Evolutionary conservation across 2,888 invertebrate species (phyloP), one percentile per base, ranked within the genome.

Genomic region (Pheosia tremula): DNA sequence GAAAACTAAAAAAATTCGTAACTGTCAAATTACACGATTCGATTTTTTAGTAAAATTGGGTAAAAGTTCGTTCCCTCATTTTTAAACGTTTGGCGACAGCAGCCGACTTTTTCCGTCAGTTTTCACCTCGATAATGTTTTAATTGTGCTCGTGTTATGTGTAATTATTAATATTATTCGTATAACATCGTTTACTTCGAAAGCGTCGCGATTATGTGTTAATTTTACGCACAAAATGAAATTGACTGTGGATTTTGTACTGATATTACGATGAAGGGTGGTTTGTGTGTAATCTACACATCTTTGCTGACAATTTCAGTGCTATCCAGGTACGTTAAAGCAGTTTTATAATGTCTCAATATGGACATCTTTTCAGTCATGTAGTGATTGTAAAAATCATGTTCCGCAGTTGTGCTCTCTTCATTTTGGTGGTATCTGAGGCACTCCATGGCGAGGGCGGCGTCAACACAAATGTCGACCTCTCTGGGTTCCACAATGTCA

Each of bases 221-320:
- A 84, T 83, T 86, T 88, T 87, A 81, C 86, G 84, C 87, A 88
- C 90, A 91, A 91, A 93, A 93, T 93, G 93, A 77, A 90, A 91
- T 87, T 82, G 87, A 90, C 84, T 87, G 88, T 89, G 84, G 87
- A 90, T 89, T 86, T 89, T 82, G 88, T 85, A 87, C 69, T 91
- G 77, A 88, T 89, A 85, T 84, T 93, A 95, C 90, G 91, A 95
- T 95, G 95, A 95, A 94, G 94, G 92, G 94, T 86, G 94, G 94
- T 80, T 86, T 95, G 82, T 92, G 92, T 84, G 85, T 94, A 76
- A 91, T 95, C 81, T 95, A 95, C 86, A 95, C 95, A 93, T 94
- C 94, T 82, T 88, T 95, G 82, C 91, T 95, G 89, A 93, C 95
- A 69, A 94, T 95, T 82, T 95, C 94, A 81, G 89, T 95, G 79